Percentiles rank a stretch among this genome's conserved stretches.
Evolutionary conservation across 2,113 vertebrate species (phyloP).

Genomic region (Colinus virginianus): DNA sequence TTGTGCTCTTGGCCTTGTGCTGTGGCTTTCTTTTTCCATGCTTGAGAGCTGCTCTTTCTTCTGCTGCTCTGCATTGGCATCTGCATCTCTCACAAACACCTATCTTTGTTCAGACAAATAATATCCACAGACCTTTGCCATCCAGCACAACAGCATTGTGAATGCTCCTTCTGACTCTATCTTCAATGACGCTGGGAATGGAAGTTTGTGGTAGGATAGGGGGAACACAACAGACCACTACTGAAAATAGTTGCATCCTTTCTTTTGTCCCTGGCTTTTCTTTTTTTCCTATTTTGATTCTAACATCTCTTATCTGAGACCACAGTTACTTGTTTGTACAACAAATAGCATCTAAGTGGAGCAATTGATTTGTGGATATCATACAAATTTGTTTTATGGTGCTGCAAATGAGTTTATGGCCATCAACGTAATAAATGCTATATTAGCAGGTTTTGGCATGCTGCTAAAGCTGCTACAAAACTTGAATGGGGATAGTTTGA

Average conservation of each 20-base stretch:
- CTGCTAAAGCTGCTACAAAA: constrained; percentile 31
- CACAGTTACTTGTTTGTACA: constrained; percentile 26
- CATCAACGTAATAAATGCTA: constrained; percentile 34
- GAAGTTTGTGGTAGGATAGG: neutral
- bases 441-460: constrained; percentile 58
- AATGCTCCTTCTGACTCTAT: neutral
- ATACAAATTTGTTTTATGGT: constrained; percentile 34
- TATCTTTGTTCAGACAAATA: neutral
- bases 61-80: neutral
- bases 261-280: neutral
- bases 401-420: constrained; percentile 55
- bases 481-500: constrained; percentile 50
- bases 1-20: constrained; percentile 45
- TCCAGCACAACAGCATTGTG: neutral
- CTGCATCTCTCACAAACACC: neutral
- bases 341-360: constrained; percentile 51
- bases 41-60: constrained; percentile 16
- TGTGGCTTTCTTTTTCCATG: constrained; percentile 52
- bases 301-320: neutral
- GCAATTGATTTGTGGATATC: constrained; percentile 55
- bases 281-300: neutral
- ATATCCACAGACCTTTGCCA: neutral
- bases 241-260: neutral
- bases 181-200: neutral
- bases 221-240: neutral